Evolutionary conservation across 2,888 invertebrate genomes (phyloP).

Genomic region (Ganaspis brasiliensis): DNA sequence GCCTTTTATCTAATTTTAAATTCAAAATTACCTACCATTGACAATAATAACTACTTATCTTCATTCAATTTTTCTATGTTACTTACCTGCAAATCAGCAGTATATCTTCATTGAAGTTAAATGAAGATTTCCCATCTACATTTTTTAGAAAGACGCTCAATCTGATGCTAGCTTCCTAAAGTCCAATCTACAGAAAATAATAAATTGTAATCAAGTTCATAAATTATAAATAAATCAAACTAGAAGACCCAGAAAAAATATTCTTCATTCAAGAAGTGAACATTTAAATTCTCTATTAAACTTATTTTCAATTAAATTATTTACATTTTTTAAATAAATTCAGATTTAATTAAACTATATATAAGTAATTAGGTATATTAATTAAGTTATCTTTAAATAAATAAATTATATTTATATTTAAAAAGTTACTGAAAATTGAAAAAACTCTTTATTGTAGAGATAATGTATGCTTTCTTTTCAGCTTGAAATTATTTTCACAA

Average conservation of each 20-base stretch:
- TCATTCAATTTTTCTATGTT: slow-evolving; percentile 6
- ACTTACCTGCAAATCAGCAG: slow-evolving; percentile 7
- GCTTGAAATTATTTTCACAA: too few species aligned
- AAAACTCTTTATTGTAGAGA: too few species aligned
- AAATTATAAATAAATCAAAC: neutral
- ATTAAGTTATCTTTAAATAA: too few species aligned
- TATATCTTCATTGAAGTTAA: slow-evolving; percentile 10
- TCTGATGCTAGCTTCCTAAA: neutral
- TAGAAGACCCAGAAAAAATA: neutral
- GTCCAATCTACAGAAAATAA: neutral
- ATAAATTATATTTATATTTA: too few species aligned
- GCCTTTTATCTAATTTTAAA: slow-evolving; percentile 17
- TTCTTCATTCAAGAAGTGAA: neutral
- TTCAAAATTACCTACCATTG: slow-evolving; percentile 18
- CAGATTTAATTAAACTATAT: too few species aligned
- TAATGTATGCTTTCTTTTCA: too few species aligned
- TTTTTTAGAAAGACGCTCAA: neutral
- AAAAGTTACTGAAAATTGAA: too few species aligned
- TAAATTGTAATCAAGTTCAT: neutral
- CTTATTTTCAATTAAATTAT: too few species aligned
- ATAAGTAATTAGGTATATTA: too few species aligned
- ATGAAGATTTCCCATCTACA: slow-evolving; percentile 17
- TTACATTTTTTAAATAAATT: too few species aligned
- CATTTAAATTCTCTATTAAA: too few species aligned
- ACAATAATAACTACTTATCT: slow-evolving; percentile 18